Evolutionary conservation across 2,797 vertebrate genomes (phyloP).

Genomic region (Poecilia wingei): DNA sequence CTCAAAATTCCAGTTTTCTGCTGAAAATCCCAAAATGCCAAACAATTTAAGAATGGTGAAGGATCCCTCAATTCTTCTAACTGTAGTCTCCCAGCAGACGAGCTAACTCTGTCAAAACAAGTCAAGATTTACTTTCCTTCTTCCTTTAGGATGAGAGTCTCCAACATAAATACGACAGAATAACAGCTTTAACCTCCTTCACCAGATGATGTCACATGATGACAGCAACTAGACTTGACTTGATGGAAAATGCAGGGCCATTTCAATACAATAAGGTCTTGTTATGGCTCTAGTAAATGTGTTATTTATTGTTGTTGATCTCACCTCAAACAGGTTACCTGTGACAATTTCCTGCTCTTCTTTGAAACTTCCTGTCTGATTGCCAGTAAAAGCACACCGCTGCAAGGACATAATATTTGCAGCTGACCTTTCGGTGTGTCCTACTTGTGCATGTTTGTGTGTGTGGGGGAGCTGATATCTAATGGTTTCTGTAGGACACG

Average conservation of each 20-base stretch:
- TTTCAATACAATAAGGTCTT: background rate
- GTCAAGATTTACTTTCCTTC: background rate
- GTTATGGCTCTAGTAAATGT: background rate
- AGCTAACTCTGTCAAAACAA: background rate
- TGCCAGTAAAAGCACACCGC: constrained; percentile 24
- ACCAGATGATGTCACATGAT: background rate
- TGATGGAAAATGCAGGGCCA: background rate
- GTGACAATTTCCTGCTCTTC: constrained; percentile 11
- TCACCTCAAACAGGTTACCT: constrained; percentile 1
- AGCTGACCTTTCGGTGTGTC: constrained; percentile 40
- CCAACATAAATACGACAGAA: background rate
- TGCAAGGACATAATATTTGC: constrained; percentile 28
- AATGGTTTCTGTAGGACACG: constrained; percentile 38
- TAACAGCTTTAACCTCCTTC: background rate
- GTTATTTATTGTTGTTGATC: constrained; percentile 3
- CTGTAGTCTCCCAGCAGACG: background rate
- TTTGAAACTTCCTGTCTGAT: constrained; percentile 12
- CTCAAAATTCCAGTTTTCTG: background rate
- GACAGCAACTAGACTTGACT: background rate
- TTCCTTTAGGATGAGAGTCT: background rate
- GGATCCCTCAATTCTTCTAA: background rate
- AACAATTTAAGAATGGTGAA: background rate
- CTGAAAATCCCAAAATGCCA: background rate
- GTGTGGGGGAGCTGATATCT: constrained; percentile 27
- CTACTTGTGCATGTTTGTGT: constrained; percentile 7